Percentiles rank a stretch among this genome's conserved stretches.
phyloP scores from a whole-genome alignment of 2,888 invertebrate species.

The Muscina levida region DNA sequence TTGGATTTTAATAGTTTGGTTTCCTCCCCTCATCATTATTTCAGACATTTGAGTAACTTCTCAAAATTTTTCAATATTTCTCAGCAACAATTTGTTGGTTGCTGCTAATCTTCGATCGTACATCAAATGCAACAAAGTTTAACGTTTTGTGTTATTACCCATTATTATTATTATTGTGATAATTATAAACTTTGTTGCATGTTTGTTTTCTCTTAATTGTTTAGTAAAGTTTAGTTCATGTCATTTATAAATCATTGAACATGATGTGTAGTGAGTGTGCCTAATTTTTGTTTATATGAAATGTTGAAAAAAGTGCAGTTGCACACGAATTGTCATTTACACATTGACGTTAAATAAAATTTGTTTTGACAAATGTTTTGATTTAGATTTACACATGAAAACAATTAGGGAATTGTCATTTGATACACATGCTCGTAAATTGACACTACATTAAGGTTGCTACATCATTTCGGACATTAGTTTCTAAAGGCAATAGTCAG shows the following conservation, averaged over 20 bases:
- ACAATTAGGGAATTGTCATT: no score
- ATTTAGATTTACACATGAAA: neutral
- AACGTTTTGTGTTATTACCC: neutral
- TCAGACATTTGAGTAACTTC: neutral
- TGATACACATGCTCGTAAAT: no score
- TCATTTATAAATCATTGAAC: conserved; percentile 61
- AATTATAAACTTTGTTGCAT: conserved; percentile 58
- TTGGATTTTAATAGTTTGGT: neutral
- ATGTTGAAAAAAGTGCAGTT: no score
- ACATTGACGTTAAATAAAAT: conserved; percentile 49
- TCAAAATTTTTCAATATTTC: neutral
- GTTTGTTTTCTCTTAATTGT: conserved; percentile 53
- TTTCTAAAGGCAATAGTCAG: no score
- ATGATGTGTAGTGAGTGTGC: neutral
- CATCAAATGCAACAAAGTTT: conserved; percentile 40
- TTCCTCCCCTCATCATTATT: conserved; percentile 26
- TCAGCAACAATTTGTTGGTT: neutral
- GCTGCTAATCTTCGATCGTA: conserved; percentile 52
- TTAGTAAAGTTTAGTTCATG: conserved; percentile 42
- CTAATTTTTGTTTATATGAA: neutral
- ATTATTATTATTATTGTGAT: conserved; percentile 50
- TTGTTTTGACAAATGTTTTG: conserved; percentile 54
- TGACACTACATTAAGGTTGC: no score
- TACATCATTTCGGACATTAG: no score
- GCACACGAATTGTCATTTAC: conserved; percentile 29